Evolutionary conservation across 2,797 vertebrate genomes (phyloP).

Genomic region (Balearica regulorum): DNA sequence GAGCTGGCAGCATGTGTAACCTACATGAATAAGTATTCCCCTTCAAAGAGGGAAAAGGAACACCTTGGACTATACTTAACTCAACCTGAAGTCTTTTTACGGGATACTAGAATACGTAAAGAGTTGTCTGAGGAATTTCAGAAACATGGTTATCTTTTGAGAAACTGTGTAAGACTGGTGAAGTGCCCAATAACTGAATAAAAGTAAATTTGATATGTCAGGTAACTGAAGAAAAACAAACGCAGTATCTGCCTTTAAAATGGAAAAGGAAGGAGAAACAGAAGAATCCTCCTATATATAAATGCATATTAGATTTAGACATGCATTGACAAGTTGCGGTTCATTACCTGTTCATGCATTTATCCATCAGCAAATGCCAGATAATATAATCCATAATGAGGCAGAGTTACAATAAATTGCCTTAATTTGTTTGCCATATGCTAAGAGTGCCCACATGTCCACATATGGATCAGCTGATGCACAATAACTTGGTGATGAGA

Average conservation of each 20-base stretch:
- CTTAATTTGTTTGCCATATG: constrained; percentile 42
- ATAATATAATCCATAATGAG: neutral
- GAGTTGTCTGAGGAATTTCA: neutral
- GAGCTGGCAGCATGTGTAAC: neutral
- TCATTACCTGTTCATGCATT: neutral
- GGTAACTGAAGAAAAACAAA: neutral
- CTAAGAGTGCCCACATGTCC: constrained; percentile 19
- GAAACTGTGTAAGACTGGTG: neutral
- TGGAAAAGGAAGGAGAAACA: neutral
- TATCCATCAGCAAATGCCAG: neutral
- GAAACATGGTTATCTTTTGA: neutral
- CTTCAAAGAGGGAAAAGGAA: neutral
- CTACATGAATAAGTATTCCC: neutral
- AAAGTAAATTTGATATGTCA: neutral
- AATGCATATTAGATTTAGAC: neutral
- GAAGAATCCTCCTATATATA: neutral
- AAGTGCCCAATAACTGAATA: neutral
- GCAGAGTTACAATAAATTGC: neutral
- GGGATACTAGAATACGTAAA: neutral
- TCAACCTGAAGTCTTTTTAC: neutral
- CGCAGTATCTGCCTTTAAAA: neutral
- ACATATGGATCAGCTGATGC: constrained; percentile 20
- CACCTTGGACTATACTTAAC: neutral
- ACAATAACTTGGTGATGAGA: neutral
- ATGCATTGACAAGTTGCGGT: neutral